Conservation (phyloP, 2,797 vertebrate species). For the Chaetophractus vellerosus region DNA sequence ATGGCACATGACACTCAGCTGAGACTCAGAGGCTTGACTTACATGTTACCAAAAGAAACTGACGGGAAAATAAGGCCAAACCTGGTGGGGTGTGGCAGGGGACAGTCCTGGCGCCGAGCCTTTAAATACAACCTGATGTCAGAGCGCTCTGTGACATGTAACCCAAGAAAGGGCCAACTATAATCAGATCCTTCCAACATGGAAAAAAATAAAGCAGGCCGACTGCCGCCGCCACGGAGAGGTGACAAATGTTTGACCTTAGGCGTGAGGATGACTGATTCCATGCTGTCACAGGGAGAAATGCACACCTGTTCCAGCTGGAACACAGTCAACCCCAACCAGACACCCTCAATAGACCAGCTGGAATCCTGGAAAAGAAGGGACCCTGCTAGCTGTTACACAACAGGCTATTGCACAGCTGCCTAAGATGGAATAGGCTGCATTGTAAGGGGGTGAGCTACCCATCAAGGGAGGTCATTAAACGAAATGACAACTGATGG, state of each 20-base stretch:
- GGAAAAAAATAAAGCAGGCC: conserved; percentile 70
- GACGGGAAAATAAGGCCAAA: background rate
- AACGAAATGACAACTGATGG: background rate
- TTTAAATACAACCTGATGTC: conserved; percentile 77
- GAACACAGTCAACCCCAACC: conserved; percentile 43
- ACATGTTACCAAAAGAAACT: background rate
- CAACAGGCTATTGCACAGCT: background rate
- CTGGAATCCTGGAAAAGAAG: background rate
- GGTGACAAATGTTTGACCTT: conserved; percentile 72
- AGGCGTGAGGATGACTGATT: conserved; percentile 59
- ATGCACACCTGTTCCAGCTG: conserved; percentile 58
- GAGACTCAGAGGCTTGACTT: background rate
- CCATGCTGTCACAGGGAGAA: background rate
- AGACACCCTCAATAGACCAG: background rate
- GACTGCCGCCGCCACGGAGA: conserved; percentile 39
- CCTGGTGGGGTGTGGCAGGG: background rate
- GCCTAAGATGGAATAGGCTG: background rate
- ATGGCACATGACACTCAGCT: background rate
- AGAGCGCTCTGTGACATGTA: conserved; percentile 58
- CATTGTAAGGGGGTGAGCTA: background rate
- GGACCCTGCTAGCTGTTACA: background rate
- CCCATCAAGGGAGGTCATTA: background rate
- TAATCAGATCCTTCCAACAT: conserved; percentile 69
- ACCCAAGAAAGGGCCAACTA: conserved; percentile 43
- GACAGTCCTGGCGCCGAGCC: accelerated